A percentile compares a stretch with the other conserved stretches of the same genome.
Evolutionary conservation across 2,797 vertebrate species (phyloP).

Genomic region (Chromobotia macracanthus): DNA sequence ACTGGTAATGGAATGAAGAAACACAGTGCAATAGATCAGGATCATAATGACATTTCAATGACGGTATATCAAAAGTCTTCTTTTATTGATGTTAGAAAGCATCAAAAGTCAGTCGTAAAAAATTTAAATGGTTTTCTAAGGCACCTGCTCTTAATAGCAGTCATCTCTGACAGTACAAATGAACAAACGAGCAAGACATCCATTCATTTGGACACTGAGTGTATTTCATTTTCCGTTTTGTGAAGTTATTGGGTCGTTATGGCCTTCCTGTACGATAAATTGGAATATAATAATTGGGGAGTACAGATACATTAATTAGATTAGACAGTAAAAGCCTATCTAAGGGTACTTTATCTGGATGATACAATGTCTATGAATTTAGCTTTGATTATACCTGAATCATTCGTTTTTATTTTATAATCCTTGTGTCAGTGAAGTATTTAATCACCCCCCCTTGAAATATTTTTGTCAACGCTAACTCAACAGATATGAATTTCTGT

Average conservation of each 20-base stretch:
- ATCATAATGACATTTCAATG: slow-evolving; percentile 28
- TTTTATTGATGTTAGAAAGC: slow-evolving; percentile 35
- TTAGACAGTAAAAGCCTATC: slow-evolving; percentile 51
- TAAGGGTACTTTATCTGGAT: slow-evolving; percentile 52
- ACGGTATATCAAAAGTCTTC: slow-evolving; percentile 36
- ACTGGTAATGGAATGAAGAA: background rate
- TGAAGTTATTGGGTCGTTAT: slow-evolving; percentile 54
- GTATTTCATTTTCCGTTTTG: slow-evolving; percentile 43
- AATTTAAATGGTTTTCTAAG: slow-evolving; percentile 41
- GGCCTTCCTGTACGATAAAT: slow-evolving; percentile 54
- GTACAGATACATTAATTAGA: slow-evolving; percentile 60
- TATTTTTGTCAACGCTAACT: slow-evolving; percentile 17
- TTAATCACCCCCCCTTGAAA: background rate
- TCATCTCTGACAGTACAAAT: slow-evolving; percentile 43
- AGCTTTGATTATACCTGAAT: slow-evolving; percentile 37
- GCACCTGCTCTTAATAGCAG: slow-evolving; percentile 19
- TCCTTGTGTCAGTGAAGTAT: background rate
- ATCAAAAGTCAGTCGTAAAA: slow-evolving; percentile 39
- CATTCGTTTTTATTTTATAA: slow-evolving; percentile 20
- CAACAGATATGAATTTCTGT: slow-evolving; percentile 16
- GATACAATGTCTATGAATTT: slow-evolving; percentile 45
- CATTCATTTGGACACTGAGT: slow-evolving; percentile 48
- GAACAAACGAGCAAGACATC: slow-evolving; percentile 46
- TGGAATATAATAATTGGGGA: slow-evolving; percentile 59
- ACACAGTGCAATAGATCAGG: slow-evolving; percentile 3